These are phyloP conservation scores for Pyrgilauda ruficollis DNA, from an alignment of 2,113 vertebrate genomes.

Conservation along the genomic window DNA sequence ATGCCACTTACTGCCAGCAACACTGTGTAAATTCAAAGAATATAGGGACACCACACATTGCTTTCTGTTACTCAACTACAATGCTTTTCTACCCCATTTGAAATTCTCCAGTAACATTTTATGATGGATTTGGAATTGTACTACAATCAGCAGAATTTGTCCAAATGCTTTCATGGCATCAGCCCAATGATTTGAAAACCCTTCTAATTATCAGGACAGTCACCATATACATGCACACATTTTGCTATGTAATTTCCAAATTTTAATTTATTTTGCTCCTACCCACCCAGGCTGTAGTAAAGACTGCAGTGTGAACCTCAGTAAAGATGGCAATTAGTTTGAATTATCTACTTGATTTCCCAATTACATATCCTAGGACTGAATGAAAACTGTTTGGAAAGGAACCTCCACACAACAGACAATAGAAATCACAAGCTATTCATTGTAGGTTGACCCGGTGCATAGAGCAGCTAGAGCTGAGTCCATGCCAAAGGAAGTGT, in stretches of 20 bases:
- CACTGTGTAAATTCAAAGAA: neutral
- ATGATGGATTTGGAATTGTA: neutral
- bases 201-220: neutral
- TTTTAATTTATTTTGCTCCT: neutral
- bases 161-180: conserved; percentile 6
- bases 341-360: conserved; percentile 1
- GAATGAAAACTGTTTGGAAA: neutral
- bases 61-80: neutral
- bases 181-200: neutral
- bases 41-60: neutral
- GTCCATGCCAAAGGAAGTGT: neutral
- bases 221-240: neutral
- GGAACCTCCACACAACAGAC: neutral
- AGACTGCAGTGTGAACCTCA: neutral
- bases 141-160: neutral
- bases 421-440: neutral
- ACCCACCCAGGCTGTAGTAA: neutral
- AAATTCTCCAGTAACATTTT: neutral
- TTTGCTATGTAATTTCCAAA: conserved; percentile 1
- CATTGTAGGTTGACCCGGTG: neutral
- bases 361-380: neutral
- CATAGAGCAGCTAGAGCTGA: neutral
- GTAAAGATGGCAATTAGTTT: neutral
- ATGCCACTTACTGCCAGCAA: neutral
- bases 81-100: neutral